Conservation (phyloP, 1,140 invertebrate species). For the Brachionus calyciflorus region DNA sequence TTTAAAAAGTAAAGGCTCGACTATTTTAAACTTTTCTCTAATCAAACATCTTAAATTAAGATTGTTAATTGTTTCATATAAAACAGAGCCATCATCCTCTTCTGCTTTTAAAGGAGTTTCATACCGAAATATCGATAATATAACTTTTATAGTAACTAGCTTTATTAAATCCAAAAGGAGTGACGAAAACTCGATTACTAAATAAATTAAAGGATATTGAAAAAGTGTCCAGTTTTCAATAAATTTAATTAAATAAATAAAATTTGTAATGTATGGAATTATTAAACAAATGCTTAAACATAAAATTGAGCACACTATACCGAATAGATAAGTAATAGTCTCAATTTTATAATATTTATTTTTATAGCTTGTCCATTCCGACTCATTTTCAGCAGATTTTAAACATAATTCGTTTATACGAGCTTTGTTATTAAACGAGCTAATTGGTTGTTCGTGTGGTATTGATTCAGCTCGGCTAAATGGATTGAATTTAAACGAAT, state of each 20-base stretch:
- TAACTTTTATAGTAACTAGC: not conserved
- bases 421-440: not conserved
- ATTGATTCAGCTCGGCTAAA: too few species aligned
- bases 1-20: not conserved
- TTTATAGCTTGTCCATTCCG: not conserved
- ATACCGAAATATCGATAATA: too few species aligned
- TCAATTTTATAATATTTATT: not conserved
- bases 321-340: not conserved
- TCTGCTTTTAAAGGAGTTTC: too few species aligned
- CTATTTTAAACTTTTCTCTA: not conserved
- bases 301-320: not conserved
- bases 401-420: slow-evolving; percentile 7
- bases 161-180: not conserved
- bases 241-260: not conserved
- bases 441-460: not conserved
- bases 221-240: not conserved
- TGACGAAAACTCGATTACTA: not conserved
- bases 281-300: not conserved
- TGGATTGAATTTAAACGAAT: slow-evolving; percentile 21
- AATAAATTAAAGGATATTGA: not conserved
- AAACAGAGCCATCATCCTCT: not conserved
- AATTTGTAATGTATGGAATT: not conserved
- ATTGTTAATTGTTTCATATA: not conserved
- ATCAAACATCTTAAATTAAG: not conserved
- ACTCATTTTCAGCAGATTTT: not conserved